Percentiles rank a stretch among this genome's conserved stretches.
Conservation (phyloP, 1,140 invertebrate species). For the Oryctes rhinoceros region DNA sequence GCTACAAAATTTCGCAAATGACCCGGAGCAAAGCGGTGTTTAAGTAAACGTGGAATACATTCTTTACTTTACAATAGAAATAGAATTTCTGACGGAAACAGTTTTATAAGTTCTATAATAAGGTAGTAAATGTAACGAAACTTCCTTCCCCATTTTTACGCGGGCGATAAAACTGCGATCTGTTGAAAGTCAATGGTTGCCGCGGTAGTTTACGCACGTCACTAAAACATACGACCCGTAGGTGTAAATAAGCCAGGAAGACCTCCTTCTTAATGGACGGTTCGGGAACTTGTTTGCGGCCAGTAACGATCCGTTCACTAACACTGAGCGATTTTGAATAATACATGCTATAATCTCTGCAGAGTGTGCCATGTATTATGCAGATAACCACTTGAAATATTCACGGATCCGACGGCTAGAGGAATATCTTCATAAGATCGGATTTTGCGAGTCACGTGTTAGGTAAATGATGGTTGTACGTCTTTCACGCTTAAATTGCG, state of each 20-base stretch:
- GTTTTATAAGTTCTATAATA: too few relatives aligned
- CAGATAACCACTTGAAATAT: constrained; percentile 46
- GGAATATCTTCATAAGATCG: background rate
- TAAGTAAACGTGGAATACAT: too few relatives aligned
- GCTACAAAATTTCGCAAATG: too few relatives aligned
- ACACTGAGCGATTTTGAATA: constrained; percentile 43
- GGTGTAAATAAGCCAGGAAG: background rate
- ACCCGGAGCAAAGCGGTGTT: too few relatives aligned
- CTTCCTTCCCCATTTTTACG: background rate
- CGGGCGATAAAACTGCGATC: background rate
- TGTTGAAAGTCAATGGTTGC: background rate
- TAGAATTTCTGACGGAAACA: too few relatives aligned
- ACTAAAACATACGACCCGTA: background rate
- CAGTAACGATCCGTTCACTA: constrained; percentile 38
- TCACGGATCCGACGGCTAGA: constrained; percentile 35
- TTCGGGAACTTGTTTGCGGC: constrained; percentile 43
- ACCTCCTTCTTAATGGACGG: constrained; percentile 2
- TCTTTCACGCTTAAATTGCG: background rate
- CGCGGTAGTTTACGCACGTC: background rate
- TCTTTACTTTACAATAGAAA: too few relatives aligned
- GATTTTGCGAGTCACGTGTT: constrained; percentile 17
- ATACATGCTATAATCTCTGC: constrained; percentile 48
- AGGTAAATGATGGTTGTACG: constrained; percentile 3
- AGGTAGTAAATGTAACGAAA: background rate
- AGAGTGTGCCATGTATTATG: constrained; percentile 46